A percentile compares a stretch with the other conserved stretches of the same genome.
Conservation (phyloP, 1,140 invertebrate species). For the Monomorium pharaonis region DNA sequence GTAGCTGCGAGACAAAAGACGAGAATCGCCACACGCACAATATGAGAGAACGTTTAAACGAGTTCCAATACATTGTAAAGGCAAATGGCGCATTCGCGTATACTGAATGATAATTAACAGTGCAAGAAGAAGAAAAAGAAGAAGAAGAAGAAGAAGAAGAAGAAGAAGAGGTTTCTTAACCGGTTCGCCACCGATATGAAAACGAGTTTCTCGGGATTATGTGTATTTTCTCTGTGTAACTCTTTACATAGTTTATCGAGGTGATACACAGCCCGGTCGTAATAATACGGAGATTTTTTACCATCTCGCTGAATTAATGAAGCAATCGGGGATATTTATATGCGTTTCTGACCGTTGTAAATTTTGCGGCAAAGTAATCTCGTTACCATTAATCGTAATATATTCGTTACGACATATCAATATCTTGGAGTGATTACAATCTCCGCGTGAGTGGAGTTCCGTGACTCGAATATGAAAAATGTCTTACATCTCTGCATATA, state of each 20-base stretch:
- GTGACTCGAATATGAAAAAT: slow-evolving; percentile 6
- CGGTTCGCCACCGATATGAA: slow-evolving; percentile 48
- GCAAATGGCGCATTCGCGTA: slow-evolving; percentile 9
- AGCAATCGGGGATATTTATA: slow-evolving; percentile 40
- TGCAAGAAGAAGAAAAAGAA: too few species aligned
- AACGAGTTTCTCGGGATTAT: slow-evolving; percentile 55
- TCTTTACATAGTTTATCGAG: slow-evolving; percentile 36
- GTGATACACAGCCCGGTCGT: slow-evolving; percentile 9
- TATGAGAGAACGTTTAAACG: slow-evolving; percentile 48
- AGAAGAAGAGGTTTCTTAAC: slow-evolving; percentile 41
- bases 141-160: background rate
- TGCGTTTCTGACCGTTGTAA: slow-evolving; percentile 16
- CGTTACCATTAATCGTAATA: slow-evolving; percentile 4
- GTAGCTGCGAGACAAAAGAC: slow-evolving; percentile 40
- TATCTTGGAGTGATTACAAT: slow-evolving; percentile 8
- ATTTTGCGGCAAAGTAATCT: slow-evolving; percentile 28
- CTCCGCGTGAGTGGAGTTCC: background rate
- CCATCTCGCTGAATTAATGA: slow-evolving; percentile 32
- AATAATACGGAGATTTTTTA: slow-evolving; percentile 17
- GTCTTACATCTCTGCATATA: background rate
- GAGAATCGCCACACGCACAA: slow-evolving; percentile 7
- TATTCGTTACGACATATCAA: slow-evolving; percentile 10
- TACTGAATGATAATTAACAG: slow-evolving; percentile 43
- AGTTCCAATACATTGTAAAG: slow-evolving; percentile 24
- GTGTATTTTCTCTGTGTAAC: slow-evolving; percentile 57